Evolutionary conservation across 2,113 vertebrate species (phyloP).

Genomic region (Mustela nigripes): DNA sequence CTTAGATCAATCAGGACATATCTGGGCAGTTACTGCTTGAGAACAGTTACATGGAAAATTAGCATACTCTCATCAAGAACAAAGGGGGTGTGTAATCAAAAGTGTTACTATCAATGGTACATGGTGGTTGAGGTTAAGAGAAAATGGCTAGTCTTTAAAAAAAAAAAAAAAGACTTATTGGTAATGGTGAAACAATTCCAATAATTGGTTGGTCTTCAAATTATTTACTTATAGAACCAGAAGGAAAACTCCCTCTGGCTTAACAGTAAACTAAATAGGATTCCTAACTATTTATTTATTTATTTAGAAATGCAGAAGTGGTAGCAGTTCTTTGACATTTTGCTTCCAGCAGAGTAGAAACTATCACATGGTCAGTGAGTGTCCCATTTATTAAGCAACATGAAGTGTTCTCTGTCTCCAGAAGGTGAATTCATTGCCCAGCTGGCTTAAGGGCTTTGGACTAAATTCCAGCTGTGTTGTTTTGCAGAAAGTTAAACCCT

Average conservation of each 20-base stretch:
- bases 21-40: background rate
- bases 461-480: background rate
- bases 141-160: background rate
- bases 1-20: background rate
- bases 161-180: background rate
- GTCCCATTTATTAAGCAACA: background rate
- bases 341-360: background rate
- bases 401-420: background rate
- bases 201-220: background rate
- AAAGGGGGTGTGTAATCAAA: background rate
- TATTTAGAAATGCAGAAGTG: background rate
- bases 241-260: background rate
- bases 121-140: background rate
- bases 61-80: background rate
- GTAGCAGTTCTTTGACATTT: background rate
- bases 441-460: constrained; percentile 28
- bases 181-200: background rate
- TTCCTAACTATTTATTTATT: background rate
- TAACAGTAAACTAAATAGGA: background rate
- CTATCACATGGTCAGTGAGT: background rate
- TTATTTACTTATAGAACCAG: background rate
- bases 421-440: constrained; percentile 48
- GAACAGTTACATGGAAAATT: background rate
- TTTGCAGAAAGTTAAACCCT: constrained; percentile 42
- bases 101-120: background rate